Percentiles rank a stretch among this genome's conserved stretches.
These are phyloP conservation scores for Eueides isabella DNA, from an alignment of 1,140 invertebrate genomes.

Conservation along the genomic window DNA sequence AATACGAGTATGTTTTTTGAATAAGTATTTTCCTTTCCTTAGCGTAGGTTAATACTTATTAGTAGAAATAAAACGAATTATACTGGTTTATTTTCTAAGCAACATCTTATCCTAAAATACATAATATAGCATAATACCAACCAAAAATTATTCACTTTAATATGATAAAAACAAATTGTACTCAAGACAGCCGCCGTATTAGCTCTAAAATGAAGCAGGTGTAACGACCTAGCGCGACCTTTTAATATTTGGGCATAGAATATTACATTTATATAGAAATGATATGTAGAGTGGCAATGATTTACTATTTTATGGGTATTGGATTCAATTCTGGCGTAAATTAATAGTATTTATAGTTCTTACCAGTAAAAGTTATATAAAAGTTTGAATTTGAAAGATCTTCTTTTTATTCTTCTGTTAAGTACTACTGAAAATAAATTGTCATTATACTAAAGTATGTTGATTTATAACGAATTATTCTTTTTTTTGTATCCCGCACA, in stretches of 20 bases:
- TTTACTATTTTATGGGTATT: not conserved
- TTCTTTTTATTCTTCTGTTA: not conserved
- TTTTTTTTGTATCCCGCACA: too few species aligned
- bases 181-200: slow-evolving; percentile 1
- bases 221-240: slow-evolving; percentile 27
- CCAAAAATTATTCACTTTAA: slow-evolving; percentile 27
- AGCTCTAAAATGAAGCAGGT: slow-evolving; percentile 26
- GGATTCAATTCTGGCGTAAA: not conserved
- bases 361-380: not conserved
- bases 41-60: too few species aligned
- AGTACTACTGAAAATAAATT: not conserved
- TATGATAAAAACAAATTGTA: slow-evolving; percentile 13
- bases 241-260: slow-evolving; percentile 15
- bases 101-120: too few species aligned
- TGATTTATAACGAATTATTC: too few species aligned
- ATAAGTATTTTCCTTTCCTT: too few species aligned
- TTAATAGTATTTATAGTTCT: not conserved
- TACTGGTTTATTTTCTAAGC: too few species aligned
- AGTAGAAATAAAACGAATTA: too few species aligned
- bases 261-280: not conserved
- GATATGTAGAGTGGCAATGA: not conserved
- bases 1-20: too few species aligned
- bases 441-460: too few species aligned
- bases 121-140: slow-evolving; percentile 19
- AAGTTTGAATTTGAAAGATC: not conserved